These are phyloP conservation scores for Seira musarum DNA, from an alignment of 2,888 invertebrate species.

Conservation along the genomic window DNA sequence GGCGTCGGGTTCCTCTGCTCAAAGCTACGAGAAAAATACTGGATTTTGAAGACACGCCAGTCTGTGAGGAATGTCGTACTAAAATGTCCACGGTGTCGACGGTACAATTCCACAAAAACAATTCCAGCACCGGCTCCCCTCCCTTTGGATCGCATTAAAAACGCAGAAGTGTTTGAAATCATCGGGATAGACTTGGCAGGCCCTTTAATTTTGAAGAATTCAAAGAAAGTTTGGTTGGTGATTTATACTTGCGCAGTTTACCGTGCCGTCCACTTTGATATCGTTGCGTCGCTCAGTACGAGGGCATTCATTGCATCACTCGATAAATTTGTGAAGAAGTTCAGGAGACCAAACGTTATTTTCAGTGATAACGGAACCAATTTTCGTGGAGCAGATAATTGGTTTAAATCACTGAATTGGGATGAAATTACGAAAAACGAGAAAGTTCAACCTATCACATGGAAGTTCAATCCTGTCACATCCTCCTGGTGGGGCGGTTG, in stretches of 20 bases:
- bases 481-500: constrained; percentile 32
- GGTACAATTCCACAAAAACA: background rate
- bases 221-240: constrained; percentile 70
- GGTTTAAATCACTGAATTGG: background rate
- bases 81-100: background rate
- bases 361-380: constrained; percentile 56
- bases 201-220: constrained; percentile 70
- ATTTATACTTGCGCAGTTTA: constrained; percentile 72
- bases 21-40: background rate
- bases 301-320: background rate
- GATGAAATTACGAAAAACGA: constrained; percentile 19
- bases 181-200: too few relatives aligned
- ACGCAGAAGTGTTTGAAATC: background rate
- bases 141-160: background rate
- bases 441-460: constrained; percentile 57
- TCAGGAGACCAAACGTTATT: background rate
- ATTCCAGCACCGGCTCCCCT: background rate
- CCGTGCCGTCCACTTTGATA: constrained; percentile 67
- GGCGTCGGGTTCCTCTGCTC: too few relatives aligned
- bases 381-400: background rate
- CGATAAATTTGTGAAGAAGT: background rate
- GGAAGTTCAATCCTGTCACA: constrained; percentile 68
- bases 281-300: background rate
- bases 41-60: background rate
- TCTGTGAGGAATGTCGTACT: background rate